Evolutionary conservation across 2,888 invertebrate genomes (phyloP), one percentile per base, ranked within the genome.

Genomic region (Leptarthrus brevirostris): DNA sequence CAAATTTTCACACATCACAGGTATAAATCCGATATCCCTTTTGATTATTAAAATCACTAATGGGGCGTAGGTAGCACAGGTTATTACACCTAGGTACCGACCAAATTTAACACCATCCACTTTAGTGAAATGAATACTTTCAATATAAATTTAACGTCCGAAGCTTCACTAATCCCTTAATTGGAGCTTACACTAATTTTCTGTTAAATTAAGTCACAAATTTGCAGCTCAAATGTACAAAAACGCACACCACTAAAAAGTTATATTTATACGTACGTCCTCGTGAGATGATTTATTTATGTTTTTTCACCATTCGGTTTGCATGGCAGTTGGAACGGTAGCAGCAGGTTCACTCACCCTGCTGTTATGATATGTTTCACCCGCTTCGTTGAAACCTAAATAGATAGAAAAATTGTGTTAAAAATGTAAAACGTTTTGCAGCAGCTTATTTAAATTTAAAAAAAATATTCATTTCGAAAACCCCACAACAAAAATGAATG

Each of bases 141-240:
- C 40, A 61, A 24, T 40, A 61, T 40, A 40, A 61, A 61, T 61
- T 61, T 36, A 36, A 24, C 61, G 40, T 40, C 40, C 18, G 40
- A 61, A 61, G 36, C 61, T 40, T 34, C 40, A 40, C 61, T 61
- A 61, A 61, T 61, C 61, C 61, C 22, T 61, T 61, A 61, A 61
- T 61, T 61, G 61, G 40, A 61, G 61, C 40, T 61, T 40, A 61
- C 40, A 40, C 40, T 61, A 36, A 61, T 61, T 61, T 61, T 26
- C 40, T 40, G 61, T 22, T 26, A 40, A 61, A 61, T 61, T 40
- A 40, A 61, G 61, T 61, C 36, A 61, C 61, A 36, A 24, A 61
- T 61, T 61, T 61, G 61, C 40, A 61, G 36, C 40, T 18, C 36
- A 40, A 18, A 61, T 61, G 22, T 14, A 40, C 40, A 40, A 4